phyloP scores from a whole-genome alignment of 2,797 vertebrate species.

The Rallus crepitans region DNA sequence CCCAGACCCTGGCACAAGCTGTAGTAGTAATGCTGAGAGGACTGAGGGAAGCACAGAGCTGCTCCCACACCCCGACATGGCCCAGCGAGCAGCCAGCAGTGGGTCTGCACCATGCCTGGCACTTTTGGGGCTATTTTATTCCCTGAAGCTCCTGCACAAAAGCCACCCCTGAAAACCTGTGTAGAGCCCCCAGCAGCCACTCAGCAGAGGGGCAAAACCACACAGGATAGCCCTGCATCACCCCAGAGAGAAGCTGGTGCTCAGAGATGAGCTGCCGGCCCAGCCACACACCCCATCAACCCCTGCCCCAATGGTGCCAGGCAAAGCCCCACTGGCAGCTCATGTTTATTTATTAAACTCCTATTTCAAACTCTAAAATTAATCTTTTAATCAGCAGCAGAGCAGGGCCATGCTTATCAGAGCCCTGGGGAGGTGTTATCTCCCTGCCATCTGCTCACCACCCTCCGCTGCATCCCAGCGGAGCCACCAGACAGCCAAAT shows the following conservation, averaged over 20 bases:
- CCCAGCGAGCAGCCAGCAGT: rapidly evolving
- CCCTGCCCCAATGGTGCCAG: rapidly evolving
- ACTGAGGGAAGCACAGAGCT: rapidly evolving
- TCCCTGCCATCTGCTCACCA: slow-evolving; percentile 62
- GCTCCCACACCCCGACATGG: rapidly evolving
- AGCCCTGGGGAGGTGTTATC: slow-evolving; percentile 40
- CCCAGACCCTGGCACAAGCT: not conserved
- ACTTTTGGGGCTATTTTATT: not conserved
- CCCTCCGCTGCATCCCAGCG: not conserved
- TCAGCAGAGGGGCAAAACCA: rapidly evolving
- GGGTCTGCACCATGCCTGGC: rapidly evolving
- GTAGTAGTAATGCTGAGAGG: rapidly evolving
- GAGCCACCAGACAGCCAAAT: not conserved
- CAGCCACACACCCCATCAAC: rapidly evolving
- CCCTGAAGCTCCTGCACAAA: not conserved
- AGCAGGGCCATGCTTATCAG: not conserved
- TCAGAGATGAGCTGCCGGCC: rapidly evolving
- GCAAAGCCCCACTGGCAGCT: not conserved
- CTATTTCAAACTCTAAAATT: slow-evolving; percentile 49
- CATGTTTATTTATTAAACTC: slow-evolving; percentile 10
- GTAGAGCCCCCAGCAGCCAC: not conserved
- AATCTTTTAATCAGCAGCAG: slow-evolving; percentile 68
- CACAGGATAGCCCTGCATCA: not conserved
- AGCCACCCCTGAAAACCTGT: rapidly evolving
- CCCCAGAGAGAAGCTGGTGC: rapidly evolving